Conservation (phyloP, 2,888 invertebrate genomes). For the Geophilus truncorum region DNA sequence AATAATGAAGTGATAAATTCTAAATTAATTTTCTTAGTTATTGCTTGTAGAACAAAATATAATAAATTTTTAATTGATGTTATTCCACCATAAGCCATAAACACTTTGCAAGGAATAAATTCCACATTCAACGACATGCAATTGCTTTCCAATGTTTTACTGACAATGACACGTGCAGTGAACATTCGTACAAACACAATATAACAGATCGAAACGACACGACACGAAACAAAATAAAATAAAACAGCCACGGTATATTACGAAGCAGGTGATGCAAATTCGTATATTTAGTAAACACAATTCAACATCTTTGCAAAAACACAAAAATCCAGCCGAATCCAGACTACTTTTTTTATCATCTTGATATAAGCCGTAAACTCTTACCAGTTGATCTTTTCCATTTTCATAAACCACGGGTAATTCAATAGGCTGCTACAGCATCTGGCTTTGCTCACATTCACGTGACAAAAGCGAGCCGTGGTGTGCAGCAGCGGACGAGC, state of each 20-base stretch:
- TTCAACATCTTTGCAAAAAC: neutral
- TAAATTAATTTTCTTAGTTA: neutral
- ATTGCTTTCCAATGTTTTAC: neutral
- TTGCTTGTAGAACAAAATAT: neutral
- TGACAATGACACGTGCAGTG: slow-evolving; percentile 10
- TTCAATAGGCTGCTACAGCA: slow-evolving; percentile 32
- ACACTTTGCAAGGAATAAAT: neutral
- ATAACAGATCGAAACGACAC: neutral
- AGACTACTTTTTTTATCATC: neutral
- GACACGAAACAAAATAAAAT: neutral
- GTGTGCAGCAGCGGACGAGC: slow-evolving; percentile 25
- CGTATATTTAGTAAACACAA: neutral
- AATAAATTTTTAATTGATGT: neutral
- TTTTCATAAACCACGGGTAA: slow-evolving; percentile 28
- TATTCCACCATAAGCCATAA: neutral
- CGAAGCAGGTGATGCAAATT: neutral
- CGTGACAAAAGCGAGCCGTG: slow-evolving; percentile 27
- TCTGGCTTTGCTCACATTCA: slow-evolving; percentile 31
- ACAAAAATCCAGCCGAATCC: neutral
- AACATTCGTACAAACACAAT: neutral
- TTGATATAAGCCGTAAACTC: slow-evolving; percentile 28
- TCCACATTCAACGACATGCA: neutral
- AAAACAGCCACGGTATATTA: neutral
- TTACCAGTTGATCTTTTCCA: slow-evolving; percentile 31
- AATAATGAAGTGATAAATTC: too few relatives aligned